These are phyloP conservation scores for Nematolebias whitei DNA, from an alignment of 2,113 vertebrate species.

Conservation along the genomic window DNA sequence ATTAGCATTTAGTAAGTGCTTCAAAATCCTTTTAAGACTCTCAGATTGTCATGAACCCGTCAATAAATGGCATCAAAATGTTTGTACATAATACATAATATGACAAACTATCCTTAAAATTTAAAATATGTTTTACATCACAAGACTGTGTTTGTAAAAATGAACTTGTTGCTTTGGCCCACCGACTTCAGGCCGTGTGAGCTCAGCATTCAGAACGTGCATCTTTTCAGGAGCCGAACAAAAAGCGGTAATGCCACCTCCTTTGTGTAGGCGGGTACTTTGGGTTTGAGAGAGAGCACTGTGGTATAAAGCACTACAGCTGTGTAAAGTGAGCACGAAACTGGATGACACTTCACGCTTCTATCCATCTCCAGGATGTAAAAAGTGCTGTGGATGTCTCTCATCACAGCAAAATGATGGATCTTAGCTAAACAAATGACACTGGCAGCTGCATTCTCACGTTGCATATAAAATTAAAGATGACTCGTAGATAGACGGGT, in stretches of 20 bases:
- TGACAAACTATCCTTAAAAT: neutral
- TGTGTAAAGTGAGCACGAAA: slow-evolving; percentile 26
- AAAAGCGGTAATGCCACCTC: slow-evolving; percentile 40
- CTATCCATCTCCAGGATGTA: slow-evolving; percentile 26
- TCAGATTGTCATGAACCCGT: neutral
- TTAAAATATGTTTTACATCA: slow-evolving; percentile 6
- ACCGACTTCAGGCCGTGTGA: slow-evolving; percentile 14
- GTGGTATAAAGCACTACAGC: slow-evolving; percentile 17
- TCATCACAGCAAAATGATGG: slow-evolving; percentile 24
- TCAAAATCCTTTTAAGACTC: neutral
- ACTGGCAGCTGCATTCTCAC: slow-evolving; percentile 41
- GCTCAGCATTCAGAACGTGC: slow-evolving; percentile 19
- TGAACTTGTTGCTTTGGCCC: slow-evolving; percentile 1
- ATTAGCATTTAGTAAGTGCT: neutral
- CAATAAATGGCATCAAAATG: neutral
- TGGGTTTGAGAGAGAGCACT: slow-evolving; percentile 12
- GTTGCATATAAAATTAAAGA: slow-evolving; percentile 30
- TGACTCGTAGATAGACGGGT: slow-evolving; percentile 48
- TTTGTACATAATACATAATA: neutral
- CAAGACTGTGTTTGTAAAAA: neutral
- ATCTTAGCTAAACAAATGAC: slow-evolving; percentile 46
- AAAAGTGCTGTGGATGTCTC: slow-evolving; percentile 40
- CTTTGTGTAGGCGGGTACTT: slow-evolving; percentile 14
- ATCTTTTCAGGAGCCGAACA: slow-evolving; percentile 24
- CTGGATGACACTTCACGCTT: slow-evolving; percentile 28